Percentiles rank a stretch among this genome's conserved stretches.
These are phyloP conservation scores for Vandiemenella viatica DNA, from an alignment of 2,888 invertebrate species.

Conservation along the genomic window DNA sequence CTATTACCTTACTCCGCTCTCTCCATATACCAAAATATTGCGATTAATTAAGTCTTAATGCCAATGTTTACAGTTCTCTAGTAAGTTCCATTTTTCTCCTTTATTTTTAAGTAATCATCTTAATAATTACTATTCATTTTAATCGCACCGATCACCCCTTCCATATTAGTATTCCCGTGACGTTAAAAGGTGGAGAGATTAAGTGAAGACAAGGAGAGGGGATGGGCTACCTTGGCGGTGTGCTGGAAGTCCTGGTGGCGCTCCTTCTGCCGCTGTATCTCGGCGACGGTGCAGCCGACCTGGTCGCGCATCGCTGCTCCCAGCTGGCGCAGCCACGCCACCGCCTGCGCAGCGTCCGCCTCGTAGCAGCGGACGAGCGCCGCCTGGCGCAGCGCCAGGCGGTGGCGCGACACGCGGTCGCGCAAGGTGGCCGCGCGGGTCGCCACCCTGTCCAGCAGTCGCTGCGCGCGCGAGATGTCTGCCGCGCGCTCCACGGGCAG, in stretches of 20 bases:
- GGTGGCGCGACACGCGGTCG: constrained; percentile 46
- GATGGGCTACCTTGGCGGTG: constrained; percentile 55
- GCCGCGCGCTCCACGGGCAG: constrained; percentile 51
- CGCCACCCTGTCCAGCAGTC: constrained; percentile 51
- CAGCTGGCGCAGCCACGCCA: constrained; percentile 62
- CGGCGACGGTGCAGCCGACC: constrained; percentile 55
- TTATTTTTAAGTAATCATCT: too few species aligned
- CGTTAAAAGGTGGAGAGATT: too few species aligned
- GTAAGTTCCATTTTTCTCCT: too few species aligned
- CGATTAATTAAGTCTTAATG: too few species aligned
- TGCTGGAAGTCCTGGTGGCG: constrained; percentile 61
- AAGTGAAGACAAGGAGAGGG: too few species aligned
- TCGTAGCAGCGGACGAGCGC: constrained; percentile 61
- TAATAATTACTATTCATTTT: too few species aligned
- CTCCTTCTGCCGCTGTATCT: constrained; percentile 58
- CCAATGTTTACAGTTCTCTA: too few species aligned
- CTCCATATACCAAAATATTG: too few species aligned
- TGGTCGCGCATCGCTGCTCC: constrained; percentile 54
- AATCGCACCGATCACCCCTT: too few species aligned
- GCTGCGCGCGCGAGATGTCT: constrained; percentile 55
- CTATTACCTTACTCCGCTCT: too few species aligned
- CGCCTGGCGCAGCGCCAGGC: constrained; percentile 61
- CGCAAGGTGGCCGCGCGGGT: constrained; percentile 54
- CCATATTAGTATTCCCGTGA: too few species aligned
- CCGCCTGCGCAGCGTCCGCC: constrained; percentile 52